Conservation (phyloP, 1,140 invertebrate genomes). For the Wiebesia pumilae region DNA sequence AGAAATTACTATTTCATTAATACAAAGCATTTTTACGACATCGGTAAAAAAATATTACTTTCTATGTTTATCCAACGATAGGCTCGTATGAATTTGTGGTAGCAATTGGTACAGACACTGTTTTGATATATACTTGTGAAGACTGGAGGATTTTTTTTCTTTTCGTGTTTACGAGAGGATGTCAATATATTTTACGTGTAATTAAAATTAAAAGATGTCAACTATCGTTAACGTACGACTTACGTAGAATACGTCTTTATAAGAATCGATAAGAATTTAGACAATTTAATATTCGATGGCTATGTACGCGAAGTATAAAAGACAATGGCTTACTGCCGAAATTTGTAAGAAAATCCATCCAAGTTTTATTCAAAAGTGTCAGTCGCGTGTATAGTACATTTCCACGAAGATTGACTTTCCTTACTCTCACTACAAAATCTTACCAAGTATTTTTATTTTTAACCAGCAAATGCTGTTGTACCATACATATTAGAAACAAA, state of each 20-base stretch:
- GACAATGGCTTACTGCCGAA: neutral
- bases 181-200: neutral
- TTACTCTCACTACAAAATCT: too few relatives aligned
- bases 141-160: neutral
- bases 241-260: neutral
- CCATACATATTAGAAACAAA: neutral
- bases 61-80: too few relatives aligned
- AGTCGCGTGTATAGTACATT: too few relatives aligned
- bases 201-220: neutral
- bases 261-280: slow-evolving; percentile 6
- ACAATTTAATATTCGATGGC: neutral
- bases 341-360: neutral
- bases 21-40: too few relatives aligned
- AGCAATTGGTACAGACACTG: too few relatives aligned
- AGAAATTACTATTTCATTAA: too few relatives aligned
- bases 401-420: too few relatives aligned
- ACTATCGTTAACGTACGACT: neutral
- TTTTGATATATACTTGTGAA: too few relatives aligned
- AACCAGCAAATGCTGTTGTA: too few relatives aligned
- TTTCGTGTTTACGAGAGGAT: neutral
- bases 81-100: too few relatives aligned
- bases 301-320: neutral
- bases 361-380: neutral
- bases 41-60: too few relatives aligned
- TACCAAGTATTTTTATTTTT: too few relatives aligned